phyloP scores from a whole-genome alignment of 2,888 invertebrate species.

The Epiperipatus broadwayi region DNA sequence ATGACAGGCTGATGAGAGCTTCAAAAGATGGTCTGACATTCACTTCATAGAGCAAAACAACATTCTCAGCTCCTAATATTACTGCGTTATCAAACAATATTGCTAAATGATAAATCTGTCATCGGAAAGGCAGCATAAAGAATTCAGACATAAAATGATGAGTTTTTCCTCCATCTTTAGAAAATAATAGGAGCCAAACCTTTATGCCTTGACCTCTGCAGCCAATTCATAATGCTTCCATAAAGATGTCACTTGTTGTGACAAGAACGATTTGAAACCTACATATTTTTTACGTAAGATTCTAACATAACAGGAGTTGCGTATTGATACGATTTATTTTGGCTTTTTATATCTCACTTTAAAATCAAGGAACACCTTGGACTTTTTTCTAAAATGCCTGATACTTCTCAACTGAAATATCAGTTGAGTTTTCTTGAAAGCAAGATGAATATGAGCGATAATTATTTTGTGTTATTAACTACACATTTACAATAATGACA shows the following conservation, averaged over 20 bases:
- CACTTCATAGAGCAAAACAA: slow-evolving; percentile 51
- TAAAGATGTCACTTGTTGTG: slow-evolving; percentile 58
- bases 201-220: slow-evolving; percentile 89
- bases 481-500: no score
- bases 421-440: no score
- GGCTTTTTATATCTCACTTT: no score
- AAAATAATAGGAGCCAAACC: slow-evolving; percentile 88
- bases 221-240: slow-evolving; percentile 89
- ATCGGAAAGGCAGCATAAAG: slow-evolving; percentile 93
- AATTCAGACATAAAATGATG: slow-evolving; percentile 95
- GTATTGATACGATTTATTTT: slow-evolving; percentile 27
- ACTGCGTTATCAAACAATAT: slow-evolving; percentile 92
- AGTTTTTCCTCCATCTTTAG: slow-evolving; percentile 43
- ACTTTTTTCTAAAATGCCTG: no score
- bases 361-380: no score
- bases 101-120: slow-evolving; percentile 82
- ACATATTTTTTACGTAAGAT: slow-evolving; percentile 90
- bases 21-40: slow-evolving; percentile 49
- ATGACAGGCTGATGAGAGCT: slow-evolving; percentile 50
- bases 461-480: no score
- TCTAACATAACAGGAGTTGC: slow-evolving; percentile 61
- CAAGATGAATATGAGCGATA: no score
- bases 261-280: slow-evolving; percentile 35
- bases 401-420: no score
- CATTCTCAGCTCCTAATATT: slow-evolving; percentile 80